Conservation (phyloP, 2,888 invertebrate genomes). For the Cordylochernes scorpioides region DNA sequence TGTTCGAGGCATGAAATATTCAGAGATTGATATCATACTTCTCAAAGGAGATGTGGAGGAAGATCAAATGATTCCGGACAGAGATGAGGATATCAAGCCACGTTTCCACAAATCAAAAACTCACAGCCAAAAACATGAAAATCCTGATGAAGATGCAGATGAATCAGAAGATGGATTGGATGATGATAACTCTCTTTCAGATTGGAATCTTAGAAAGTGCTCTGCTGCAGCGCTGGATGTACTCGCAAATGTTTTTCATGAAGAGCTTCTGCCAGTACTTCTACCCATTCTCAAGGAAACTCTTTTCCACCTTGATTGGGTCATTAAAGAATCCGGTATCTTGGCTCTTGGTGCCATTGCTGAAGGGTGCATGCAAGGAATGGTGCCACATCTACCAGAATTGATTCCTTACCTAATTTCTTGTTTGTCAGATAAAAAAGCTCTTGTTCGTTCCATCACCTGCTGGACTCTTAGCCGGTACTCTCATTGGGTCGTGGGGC, state of each 20-base stretch:
- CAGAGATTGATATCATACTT: constrained; percentile 83
- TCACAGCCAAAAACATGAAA: constrained; percentile 41
- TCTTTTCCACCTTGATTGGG: constrained; percentile 81
- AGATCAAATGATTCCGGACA: constrained; percentile 84
- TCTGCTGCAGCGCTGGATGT: constrained; percentile 94
- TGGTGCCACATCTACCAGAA: constrained; percentile 84
- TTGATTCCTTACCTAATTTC: constrained; percentile 80
- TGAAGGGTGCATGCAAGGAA: constrained; percentile 72
- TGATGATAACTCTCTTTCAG: constrained; percentile 51
- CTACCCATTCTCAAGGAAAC: constrained; percentile 90
- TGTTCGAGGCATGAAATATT: constrained; percentile 90
- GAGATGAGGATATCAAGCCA: constrained; percentile 86
- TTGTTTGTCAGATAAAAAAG: constrained; percentile 77
- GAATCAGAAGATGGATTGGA: constrained; percentile 32
- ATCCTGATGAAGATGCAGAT: constrained; percentile 19
- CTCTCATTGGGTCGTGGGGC: constrained; percentile 91
- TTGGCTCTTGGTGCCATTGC: constrained; percentile 68
- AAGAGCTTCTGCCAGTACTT: constrained; percentile 70
- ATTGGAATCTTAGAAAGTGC: constrained; percentile 91
- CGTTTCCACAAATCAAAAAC: constrained; percentile 81
- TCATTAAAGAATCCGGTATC: constrained; percentile 78
- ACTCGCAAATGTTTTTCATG: constrained; percentile 82
- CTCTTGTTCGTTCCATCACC: constrained; percentile 84
- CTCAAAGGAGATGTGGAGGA: constrained; percentile 83
- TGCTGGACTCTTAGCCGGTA: constrained; percentile 97